Percentiles rank a stretch among this genome's conserved stretches.
These are phyloP conservation scores for Brassicogethes aeneus DNA, from an alignment of 2,888 invertebrate species.

Conservation along the genomic window DNA sequence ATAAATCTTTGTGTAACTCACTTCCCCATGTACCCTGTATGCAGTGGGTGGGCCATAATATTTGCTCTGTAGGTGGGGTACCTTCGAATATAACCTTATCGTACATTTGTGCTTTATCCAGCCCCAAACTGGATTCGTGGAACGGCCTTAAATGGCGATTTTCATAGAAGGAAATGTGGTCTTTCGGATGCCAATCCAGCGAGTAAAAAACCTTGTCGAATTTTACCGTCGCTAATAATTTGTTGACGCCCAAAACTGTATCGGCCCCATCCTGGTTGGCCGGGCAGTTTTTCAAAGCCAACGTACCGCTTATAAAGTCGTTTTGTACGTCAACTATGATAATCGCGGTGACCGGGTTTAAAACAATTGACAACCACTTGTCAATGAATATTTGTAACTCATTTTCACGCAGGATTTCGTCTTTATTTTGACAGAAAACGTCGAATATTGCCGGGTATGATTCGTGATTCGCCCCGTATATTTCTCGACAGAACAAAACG, in stretches of 20 bases:
- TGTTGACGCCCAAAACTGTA: slow-evolving; percentile 85
- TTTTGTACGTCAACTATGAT: slow-evolving; percentile 95
- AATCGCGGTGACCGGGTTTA: slow-evolving; percentile 70
- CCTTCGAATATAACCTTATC: slow-evolving; percentile 87
- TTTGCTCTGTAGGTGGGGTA: slow-evolving; percentile 73
- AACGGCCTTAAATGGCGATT: slow-evolving; percentile 61
- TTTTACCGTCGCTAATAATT: slow-evolving; percentile 63
- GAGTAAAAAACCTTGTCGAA: slow-evolving; percentile 88
- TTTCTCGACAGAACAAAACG: not conserved
- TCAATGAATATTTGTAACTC: not conserved
- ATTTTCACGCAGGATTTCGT: not conserved
- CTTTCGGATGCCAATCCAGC: slow-evolving; percentile 92
- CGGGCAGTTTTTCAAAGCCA: slow-evolving; percentile 84
- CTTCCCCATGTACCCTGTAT: slow-evolving; percentile 93
- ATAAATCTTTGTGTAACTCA: slow-evolving; percentile 69
- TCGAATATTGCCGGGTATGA: not conserved
- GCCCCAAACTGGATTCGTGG: slow-evolving; percentile 50
- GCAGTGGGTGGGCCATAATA: slow-evolving; percentile 92
- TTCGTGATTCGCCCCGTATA: not conserved
- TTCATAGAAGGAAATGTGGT: slow-evolving; percentile 93
- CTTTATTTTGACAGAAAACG: not conserved
- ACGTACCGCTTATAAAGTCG: slow-evolving; percentile 90
- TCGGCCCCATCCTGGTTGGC: slow-evolving; percentile 84
- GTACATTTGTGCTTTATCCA: slow-evolving; percentile 61
- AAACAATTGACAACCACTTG: slow-evolving; percentile 45